A percentile compares a stretch with the other conserved stretches of the same genome.
Conservation (phyloP, 2,888 invertebrate species). For the Patella caerulea region DNA sequence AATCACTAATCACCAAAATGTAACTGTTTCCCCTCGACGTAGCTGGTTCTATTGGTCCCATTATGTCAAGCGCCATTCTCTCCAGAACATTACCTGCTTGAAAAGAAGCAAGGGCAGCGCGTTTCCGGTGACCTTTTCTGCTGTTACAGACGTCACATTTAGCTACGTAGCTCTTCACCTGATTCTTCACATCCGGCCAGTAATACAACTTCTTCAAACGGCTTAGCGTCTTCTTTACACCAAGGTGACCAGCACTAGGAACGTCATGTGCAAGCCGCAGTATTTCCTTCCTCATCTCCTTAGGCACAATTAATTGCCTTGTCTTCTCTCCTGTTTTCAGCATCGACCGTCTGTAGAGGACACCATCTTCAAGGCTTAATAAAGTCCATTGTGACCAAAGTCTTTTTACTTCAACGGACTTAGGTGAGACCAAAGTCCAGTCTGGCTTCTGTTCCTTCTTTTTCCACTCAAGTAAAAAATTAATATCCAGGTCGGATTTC, state of each 20-base stretch:
- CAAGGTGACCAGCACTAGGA: neutral
- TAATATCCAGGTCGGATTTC: no score
- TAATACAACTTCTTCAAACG: neutral
- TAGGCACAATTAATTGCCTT: no score
- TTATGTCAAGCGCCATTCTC: constrained; percentile 28
- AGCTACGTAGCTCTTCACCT: neutral
- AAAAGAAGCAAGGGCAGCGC: neutral
- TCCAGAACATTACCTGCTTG: constrained; percentile 32
- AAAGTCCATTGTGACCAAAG: neutral
- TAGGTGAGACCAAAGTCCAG: neutral
- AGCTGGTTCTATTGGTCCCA: constrained; percentile 24
- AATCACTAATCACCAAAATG: neutral
- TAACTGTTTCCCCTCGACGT: constrained; percentile 24
- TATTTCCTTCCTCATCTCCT: neutral
- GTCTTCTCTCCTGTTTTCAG: no score
- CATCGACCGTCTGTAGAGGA: no score
- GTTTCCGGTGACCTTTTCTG: neutral
- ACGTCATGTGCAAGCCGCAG: neutral
- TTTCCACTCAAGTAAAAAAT: no score
- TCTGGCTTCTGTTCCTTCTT: neutral
- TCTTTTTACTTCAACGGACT: neutral
- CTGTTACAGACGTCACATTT: neutral
- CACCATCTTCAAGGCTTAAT: no score
- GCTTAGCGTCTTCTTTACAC: neutral
- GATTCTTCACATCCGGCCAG: neutral